Conservation (phyloP, 2,113 vertebrate genomes). For the Blennius ocellaris region DNA sequence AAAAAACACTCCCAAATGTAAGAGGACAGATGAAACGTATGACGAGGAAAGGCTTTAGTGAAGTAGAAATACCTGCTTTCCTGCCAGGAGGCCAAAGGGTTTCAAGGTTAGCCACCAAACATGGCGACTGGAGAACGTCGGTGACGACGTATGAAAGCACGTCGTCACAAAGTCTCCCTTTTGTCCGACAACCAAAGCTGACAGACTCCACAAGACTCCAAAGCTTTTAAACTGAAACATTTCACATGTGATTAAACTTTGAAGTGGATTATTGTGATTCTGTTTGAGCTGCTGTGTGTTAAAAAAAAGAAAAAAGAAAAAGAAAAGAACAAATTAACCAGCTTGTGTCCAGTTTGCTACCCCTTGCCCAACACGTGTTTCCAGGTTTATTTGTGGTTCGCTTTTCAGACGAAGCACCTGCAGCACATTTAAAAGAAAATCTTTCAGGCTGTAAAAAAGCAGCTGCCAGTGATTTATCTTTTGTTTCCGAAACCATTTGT, state of each 20-base stretch:
- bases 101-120: not conserved
- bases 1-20: not conserved
- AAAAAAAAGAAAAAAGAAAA: too few species aligned
- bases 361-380: constrained; percentile 45
- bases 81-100: not conserved
- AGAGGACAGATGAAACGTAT: not conserved
- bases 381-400: constrained; percentile 42
- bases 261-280: too few species aligned
- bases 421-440: constrained; percentile 32
- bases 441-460: constrained; percentile 30
- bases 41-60: not conserved
- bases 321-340: too few species aligned
- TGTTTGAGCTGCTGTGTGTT: constrained; percentile 22
- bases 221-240: too few species aligned
- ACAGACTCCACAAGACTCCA: not conserved
- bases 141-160: too few species aligned
- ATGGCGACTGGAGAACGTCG: not conserved
- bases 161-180: too few species aligned
- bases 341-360: constrained; percentile 34
- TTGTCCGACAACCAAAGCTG: too few species aligned
- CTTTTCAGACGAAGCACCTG: constrained; percentile 35
- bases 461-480: constrained; percentile 51
- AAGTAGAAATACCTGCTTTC: constrained; percentile 26
- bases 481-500: constrained; percentile 28
- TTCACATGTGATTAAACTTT: too few species aligned